phyloP scores from a whole-genome alignment of 2,888 invertebrate species.

The Drosophila peninsularis region DNA sequence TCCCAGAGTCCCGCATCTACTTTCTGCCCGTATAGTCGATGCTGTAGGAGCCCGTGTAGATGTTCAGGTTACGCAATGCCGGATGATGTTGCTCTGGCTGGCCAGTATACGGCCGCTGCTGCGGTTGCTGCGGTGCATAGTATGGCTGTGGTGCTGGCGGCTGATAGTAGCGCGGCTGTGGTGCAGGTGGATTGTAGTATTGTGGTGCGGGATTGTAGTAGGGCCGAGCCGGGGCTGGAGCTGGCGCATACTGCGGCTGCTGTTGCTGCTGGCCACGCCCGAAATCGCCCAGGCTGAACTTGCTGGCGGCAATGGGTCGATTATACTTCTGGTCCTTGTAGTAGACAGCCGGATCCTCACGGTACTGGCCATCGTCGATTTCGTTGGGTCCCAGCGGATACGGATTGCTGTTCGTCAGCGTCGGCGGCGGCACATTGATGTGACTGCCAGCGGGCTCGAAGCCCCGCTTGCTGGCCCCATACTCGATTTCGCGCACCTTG shows the following conservation, averaged over 20 bases:
- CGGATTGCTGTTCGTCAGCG: constrained; percentile 87
- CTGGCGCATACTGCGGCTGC: constrained; percentile 60
- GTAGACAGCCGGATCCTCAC: constrained; percentile 93
- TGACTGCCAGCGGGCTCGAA: constrained; percentile 91
- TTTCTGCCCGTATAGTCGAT: constrained; percentile 89
- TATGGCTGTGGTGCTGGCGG: constrained; percentile 81
- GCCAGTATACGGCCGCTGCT: constrained; percentile 83
- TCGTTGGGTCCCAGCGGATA: constrained; percentile 86
- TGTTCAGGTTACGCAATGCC: constrained; percentile 89
- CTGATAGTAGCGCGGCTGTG: constrained; percentile 79
- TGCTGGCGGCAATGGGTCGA: constrained; percentile 84
- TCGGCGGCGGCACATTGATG: constrained; percentile 94
- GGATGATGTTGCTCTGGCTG: constrained; percentile 89
- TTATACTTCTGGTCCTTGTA: constrained; percentile 88
- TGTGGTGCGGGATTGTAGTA: constrained; percentile 70
- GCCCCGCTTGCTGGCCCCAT: constrained; percentile 92
- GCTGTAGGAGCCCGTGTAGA: constrained; percentile 91
- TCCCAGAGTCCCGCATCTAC: constrained; percentile 46
- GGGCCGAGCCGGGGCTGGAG: constrained; percentile 68
- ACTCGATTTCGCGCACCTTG: constrained; percentile 91
- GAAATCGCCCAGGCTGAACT: constrained; percentile 83
- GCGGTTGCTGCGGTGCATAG: constrained; percentile 80
- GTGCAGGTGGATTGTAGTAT: constrained; percentile 80
- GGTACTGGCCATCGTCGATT: constrained; percentile 93
- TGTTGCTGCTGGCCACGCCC: constrained; percentile 68